These are phyloP conservation scores for Syritta pipiens DNA, from an alignment of 2,888 invertebrate genomes.

Conservation along the genomic window DNA sequence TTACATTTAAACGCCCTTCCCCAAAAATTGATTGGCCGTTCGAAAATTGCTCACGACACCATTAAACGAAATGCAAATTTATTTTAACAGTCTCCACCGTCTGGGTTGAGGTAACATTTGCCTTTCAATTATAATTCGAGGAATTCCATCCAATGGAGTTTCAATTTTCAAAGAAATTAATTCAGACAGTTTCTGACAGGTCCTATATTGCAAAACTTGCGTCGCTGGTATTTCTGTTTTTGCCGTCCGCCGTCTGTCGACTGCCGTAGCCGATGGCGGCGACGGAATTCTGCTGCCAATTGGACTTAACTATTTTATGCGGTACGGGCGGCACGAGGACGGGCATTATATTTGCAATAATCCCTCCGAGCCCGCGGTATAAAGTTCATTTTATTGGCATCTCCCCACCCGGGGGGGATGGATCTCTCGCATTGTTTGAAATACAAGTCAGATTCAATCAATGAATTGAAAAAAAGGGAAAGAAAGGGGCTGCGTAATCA, in stretches of 20 bases:
- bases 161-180: constrained; percentile 18
- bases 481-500: constrained; percentile 24
- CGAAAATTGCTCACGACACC: constrained; percentile 13
- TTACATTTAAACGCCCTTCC: constrained; percentile 14
- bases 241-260: too few relatives aligned
- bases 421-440: constrained; percentile 43
- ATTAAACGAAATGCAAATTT: constrained; percentile 48
- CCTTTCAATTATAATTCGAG: constrained; percentile 52
- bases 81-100: constrained; percentile 32
- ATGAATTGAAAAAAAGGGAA: constrained; percentile 43
- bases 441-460: constrained; percentile 62
- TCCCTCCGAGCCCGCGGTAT: constrained; percentile 20
- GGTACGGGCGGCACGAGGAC: too few relatives aligned
- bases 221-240: constrained; percentile 36
- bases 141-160: constrained; percentile 4
- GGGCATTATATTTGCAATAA: constrained; percentile 53
- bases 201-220: constrained; percentile 2
- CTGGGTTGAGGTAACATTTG: constrained; percentile 37
- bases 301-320: constrained; percentile 49
- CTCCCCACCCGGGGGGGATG: background rate
- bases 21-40: background rate
- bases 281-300: constrained; percentile 50
- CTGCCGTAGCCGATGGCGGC: too few relatives aligned
- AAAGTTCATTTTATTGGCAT: constrained; percentile 53
- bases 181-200: constrained; percentile 21